These are phyloP conservation scores for Phoebastria nigripes DNA, from an alignment of 2,797 vertebrate species.

Conservation along the genomic window DNA sequence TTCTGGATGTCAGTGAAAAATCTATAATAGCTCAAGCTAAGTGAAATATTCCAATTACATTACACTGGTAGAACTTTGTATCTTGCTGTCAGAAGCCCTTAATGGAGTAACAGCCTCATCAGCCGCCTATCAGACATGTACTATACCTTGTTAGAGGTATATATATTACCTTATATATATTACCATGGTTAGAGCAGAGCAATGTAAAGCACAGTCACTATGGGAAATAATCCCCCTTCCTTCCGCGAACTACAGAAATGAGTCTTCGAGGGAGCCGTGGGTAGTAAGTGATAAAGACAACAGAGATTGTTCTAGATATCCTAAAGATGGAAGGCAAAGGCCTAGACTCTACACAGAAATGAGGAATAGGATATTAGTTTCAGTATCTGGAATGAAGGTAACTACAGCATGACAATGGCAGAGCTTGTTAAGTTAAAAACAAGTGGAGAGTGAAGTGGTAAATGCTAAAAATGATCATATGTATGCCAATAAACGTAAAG, in stretches of 20 bases:
- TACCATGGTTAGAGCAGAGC: background rate
- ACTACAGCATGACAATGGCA: background rate
- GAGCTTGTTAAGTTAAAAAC: background rate
- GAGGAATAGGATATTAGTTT: background rate
- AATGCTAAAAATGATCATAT: background rate
- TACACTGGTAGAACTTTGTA: background rate
- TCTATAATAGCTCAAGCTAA: background rate
- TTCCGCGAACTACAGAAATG: fast-evolving
- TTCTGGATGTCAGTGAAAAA: background rate
- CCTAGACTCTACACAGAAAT: background rate
- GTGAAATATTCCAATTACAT: background rate
- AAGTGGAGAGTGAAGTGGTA: background rate
- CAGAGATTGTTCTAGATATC: background rate
- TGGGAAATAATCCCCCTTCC: background rate
- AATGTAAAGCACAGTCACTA: background rate
- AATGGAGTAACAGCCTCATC: background rate
- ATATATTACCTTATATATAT: too few species aligned
- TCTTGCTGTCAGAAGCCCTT: background rate
- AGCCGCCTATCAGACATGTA: background rate
- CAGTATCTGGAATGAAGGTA: background rate
- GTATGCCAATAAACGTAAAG: background rate
- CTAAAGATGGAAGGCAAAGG: background rate
- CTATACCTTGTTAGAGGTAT: background rate
- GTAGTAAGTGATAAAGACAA: background rate
- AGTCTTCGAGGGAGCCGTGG: background rate